Conservation (phyloP, 2,113 vertebrate genomes). For the Micronycteris hirsuta region DNA sequence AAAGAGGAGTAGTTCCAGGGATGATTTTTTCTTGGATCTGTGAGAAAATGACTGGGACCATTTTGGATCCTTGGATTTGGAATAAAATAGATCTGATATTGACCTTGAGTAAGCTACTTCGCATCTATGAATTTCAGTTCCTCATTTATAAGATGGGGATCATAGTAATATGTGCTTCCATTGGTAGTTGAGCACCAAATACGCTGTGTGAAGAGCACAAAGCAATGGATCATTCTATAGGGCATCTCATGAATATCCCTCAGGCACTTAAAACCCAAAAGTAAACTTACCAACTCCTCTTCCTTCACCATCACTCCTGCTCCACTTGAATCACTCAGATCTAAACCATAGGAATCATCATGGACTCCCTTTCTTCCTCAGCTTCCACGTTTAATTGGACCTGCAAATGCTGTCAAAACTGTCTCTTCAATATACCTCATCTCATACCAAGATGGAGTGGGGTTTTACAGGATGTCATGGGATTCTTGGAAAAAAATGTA, state of each 20-base stretch:
- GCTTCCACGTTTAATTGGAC: not conserved
- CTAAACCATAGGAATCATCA: not conserved
- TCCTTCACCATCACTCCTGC: not conserved
- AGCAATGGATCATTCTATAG: not conserved
- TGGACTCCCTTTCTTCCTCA: not conserved
- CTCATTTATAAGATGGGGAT: not conserved
- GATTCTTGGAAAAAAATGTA: not conserved
- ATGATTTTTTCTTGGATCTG: not conserved
- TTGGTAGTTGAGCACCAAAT: not conserved
- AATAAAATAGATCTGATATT: not conserved
- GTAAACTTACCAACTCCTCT: not conserved
- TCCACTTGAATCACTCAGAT: not conserved
- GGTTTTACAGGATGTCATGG: not conserved
- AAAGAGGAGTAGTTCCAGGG: not conserved
- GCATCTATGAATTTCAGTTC: not conserved
- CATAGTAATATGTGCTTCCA: not conserved
- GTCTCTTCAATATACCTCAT: not conserved
- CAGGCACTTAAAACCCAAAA: not conserved
- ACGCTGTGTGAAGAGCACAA: not conserved
- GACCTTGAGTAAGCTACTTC: not conserved
- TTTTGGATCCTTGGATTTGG: not conserved
- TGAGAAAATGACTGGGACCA: not conserved
- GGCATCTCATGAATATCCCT: not conserved
- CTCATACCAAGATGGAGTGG: not conserved
- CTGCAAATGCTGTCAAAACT: not conserved